Percentiles rank a stretch among this genome's conserved stretches.
Evolutionary conservation across 1,140 invertebrate genomes (phyloP).

Genomic region (Kradibia gibbosae): DNA sequence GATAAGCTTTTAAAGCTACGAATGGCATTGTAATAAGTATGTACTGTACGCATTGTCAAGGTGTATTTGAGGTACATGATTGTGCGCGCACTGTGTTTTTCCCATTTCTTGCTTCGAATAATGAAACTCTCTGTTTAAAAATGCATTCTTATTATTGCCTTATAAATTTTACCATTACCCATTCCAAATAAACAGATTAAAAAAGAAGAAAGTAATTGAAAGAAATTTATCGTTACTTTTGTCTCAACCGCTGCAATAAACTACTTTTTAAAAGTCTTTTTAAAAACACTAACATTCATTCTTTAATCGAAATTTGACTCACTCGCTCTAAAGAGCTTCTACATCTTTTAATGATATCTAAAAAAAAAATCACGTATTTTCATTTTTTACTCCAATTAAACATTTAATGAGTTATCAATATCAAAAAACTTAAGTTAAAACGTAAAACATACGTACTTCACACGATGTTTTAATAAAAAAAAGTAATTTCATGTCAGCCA

Average conservation of each 20-base stretch:
- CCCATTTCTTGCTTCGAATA: neutral
- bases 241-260: neutral
- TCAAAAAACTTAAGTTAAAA: neutral
- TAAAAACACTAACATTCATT: neutral
- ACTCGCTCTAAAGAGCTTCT: neutral
- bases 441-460: too few species aligned
- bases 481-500: too few species aligned
- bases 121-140: neutral
- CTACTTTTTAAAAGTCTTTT: constrained; percentile 1
- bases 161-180: neutral
- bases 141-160: neutral
- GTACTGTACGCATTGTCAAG: neutral
- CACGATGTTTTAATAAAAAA: too few species aligned
- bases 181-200: neutral
- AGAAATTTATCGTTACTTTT: neutral
- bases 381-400: neutral
- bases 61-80: neutral
- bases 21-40: constrained; percentile 28
- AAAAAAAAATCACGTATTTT: neutral
- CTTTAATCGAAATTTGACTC: constrained; percentile 15
- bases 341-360: neutral
- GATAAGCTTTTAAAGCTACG: constrained; percentile 23
- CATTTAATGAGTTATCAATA: neutral
- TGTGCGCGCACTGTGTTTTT: neutral
- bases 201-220: neutral